These are phyloP conservation scores for Cygnus atratus DNA, from an alignment of 2,113 vertebrate genomes.

Conservation along the genomic window DNA sequence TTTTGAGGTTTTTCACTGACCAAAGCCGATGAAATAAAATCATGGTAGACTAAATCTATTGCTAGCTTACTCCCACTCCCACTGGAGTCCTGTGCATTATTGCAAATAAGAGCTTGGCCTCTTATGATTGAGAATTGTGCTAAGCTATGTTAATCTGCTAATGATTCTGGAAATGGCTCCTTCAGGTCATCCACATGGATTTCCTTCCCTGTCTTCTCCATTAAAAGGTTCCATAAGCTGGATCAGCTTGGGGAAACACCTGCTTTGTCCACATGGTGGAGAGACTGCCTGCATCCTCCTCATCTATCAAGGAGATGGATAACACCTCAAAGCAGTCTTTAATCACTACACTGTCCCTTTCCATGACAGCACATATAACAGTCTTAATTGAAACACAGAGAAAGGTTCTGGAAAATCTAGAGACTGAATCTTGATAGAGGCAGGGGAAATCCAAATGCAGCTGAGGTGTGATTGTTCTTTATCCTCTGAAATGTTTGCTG, in stretches of 20 bases:
- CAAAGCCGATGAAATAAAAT: conserved; percentile 19
- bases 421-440: neutral
- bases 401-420: neutral
- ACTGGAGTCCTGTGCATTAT: conserved; percentile 37
- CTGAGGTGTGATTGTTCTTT: neutral
- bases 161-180: conserved; percentile 50
- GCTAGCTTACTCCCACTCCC: conserved; percentile 22
- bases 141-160: conserved; percentile 51
- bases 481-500: neutral
- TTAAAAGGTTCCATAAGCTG: conserved; percentile 28
- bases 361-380: neutral
- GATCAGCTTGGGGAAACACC: conserved; percentile 39
- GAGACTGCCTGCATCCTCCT: neutral
- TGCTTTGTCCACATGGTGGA: conserved; percentile 54
- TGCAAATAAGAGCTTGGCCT: conserved; percentile 45
- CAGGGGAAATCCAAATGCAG: neutral
- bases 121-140: conserved; percentile 5
- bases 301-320: conserved; percentile 35
- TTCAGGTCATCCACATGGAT: conserved; percentile 42
- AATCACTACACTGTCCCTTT: neutral
- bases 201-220: neutral
- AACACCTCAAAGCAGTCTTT: neutral
- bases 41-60: conserved; percentile 39
- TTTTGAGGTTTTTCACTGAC: conserved; percentile 9
- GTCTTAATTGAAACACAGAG: conserved; percentile 26